Conservation (phyloP, 37 sponge, comb jelly and placozoan genomes). For the Diacarnus erythraeanus region DNA sequence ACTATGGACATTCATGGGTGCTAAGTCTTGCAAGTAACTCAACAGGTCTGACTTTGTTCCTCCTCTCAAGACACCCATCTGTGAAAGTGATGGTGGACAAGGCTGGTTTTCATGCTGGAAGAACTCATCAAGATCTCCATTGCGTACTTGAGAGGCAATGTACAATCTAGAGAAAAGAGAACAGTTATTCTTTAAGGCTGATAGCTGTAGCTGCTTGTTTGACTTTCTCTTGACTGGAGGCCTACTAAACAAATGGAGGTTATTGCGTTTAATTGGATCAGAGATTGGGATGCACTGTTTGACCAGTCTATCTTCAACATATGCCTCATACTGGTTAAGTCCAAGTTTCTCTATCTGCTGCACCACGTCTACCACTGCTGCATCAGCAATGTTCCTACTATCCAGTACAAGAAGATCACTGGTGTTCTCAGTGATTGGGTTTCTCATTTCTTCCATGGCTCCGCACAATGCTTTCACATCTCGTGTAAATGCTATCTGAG, state of each 20-base stretch:
- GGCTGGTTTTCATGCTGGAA: slow-evolving; percentile 42
- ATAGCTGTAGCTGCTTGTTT: slow-evolving; percentile 1
- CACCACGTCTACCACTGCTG: not conserved
- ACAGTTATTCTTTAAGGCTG: slow-evolving; percentile 4
- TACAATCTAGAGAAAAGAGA: slow-evolving; percentile 13
- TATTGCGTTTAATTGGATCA: slow-evolving; percentile 17
- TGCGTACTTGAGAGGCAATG: slow-evolving; percentile 16
- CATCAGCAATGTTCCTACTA: not conserved
- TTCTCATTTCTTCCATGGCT: too few species aligned
- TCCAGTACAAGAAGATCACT: slow-evolving; percentile 8
- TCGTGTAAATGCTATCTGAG: slow-evolving; percentile 16
- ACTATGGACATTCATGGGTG: not conserved
- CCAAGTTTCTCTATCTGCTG: slow-evolving; percentile 4
- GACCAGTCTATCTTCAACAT: not conserved
- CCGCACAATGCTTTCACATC: too few species aligned
- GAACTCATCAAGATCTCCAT: slow-evolving; percentile 25
- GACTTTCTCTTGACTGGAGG: not conserved
- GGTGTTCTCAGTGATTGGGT: not conserved
- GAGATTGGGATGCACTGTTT: not conserved
- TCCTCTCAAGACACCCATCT: not conserved
- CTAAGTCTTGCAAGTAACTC: not conserved
- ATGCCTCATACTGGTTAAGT: not conserved
- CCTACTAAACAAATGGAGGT: slow-evolving; percentile 3
- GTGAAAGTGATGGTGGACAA: slow-evolving; percentile 25
- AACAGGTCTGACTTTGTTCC: not conserved